Conservation (phyloP, 2,888 invertebrate species). For the Resseliella maxima region DNA sequence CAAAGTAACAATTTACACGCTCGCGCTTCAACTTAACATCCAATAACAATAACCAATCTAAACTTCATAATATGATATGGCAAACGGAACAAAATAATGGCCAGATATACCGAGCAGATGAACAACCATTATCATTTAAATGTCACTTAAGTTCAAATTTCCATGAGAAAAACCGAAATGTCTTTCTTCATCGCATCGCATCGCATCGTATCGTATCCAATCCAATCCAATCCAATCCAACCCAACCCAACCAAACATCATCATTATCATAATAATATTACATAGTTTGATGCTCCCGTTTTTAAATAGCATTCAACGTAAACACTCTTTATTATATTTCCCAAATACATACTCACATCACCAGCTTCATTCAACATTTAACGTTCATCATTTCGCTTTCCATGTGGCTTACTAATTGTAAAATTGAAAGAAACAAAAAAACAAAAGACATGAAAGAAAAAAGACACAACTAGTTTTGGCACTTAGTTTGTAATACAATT, state of each 20-base stretch:
- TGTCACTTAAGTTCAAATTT: constrained; percentile 10
- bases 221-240: not conserved
- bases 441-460: too few species aligned
- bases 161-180: not conserved
- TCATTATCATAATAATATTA: constrained; percentile 7
- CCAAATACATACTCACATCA: not conserved
- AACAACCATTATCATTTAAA: constrained; percentile 36
- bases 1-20: not conserved
- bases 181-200: not conserved
- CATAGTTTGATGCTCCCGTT: not conserved
- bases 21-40: not conserved
- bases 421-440: not conserved
- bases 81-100: not conserved
- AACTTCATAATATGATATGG: not conserved
- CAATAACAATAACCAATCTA: not conserved
- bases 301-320: not conserved
- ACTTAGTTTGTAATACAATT: not conserved
- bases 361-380: constrained; percentile 20
- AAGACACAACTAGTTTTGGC: too few species aligned
- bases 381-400: not conserved
- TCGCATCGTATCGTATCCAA: not conserved
- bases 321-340: not conserved
- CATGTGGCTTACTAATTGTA: constrained; percentile 4
- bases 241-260: not conserved
- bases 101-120: not conserved